Percentiles rank a stretch among this genome's conserved stretches.
Conservation (phyloP, 1,140 invertebrate genomes). For the Acromyrmex echinatior region DNA sequence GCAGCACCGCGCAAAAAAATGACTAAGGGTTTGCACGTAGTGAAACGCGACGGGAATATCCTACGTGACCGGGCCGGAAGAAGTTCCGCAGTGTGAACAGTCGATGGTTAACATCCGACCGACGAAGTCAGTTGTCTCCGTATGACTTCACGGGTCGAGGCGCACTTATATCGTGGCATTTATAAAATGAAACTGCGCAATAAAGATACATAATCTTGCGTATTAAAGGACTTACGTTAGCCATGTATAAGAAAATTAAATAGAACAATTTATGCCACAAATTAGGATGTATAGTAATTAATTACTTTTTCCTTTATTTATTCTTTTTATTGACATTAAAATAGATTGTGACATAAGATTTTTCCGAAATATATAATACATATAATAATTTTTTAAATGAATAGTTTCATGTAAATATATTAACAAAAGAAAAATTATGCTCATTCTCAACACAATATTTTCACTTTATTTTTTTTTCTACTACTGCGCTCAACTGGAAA, state of each 20-base stretch:
- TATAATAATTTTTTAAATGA: neutral
- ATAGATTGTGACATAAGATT: neutral
- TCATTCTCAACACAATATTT: neutral
- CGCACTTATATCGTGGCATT: constrained; percentile 14
- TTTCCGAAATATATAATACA: neutral
- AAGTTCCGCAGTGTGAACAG: constrained; percentile 78
- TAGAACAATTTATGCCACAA: neutral
- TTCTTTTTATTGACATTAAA: neutral
- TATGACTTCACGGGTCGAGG: constrained; percentile 40
- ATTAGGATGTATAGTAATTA: neutral
- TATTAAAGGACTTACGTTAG: neutral
- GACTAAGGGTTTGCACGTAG: constrained; percentile 57
- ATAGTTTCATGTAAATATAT: neutral
- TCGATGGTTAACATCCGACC: constrained; percentile 67
- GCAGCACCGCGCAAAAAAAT: constrained; percentile 62
- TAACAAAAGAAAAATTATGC: constrained; percentile 6
- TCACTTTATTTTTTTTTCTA: neutral
- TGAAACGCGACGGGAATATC: constrained; percentile 77
- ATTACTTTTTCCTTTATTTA: neutral
- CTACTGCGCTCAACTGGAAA: constrained; percentile 9
- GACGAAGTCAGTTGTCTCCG: constrained; percentile 32
- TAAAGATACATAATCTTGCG: constrained; percentile 1
- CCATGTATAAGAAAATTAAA: constrained; percentile 1
- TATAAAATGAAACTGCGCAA: constrained; percentile 15
- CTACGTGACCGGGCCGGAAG: constrained; percentile 78